Conservation (phyloP, 2,888 invertebrate species). For the Charanyca ferruginea region DNA sequence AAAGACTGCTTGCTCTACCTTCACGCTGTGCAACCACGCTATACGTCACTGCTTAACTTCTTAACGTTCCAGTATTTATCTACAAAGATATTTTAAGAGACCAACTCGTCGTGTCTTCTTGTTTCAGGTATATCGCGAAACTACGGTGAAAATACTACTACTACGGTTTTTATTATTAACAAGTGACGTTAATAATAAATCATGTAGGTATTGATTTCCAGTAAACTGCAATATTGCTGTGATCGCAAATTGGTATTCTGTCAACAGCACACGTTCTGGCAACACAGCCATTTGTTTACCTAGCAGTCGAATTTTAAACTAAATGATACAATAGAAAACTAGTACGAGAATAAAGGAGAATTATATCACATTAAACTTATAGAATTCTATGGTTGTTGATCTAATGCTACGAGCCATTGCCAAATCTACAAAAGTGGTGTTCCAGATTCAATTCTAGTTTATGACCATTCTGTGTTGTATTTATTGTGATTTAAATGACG, state of each 20-base stretch:
- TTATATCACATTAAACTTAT: slow-evolving; percentile 23
- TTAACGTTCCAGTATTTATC: slow-evolving; percentile 34
- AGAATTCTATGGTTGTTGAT: slow-evolving; percentile 33
- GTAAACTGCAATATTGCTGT: slow-evolving; percentile 34
- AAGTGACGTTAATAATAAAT: slow-evolving; percentile 28
- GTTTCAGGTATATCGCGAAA: neutral
- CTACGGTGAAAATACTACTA: neutral
- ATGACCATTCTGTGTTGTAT: slow-evolving; percentile 35
- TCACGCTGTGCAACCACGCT: slow-evolving; percentile 43
- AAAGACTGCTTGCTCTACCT: slow-evolving; percentile 59
- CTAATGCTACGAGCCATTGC: slow-evolving; percentile 43
- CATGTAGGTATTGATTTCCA: slow-evolving; percentile 28
- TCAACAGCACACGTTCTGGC: slow-evolving; percentile 31
- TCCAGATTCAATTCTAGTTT: slow-evolving; percentile 56
- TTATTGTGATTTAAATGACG: slow-evolving; percentile 54
- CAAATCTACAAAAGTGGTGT: slow-evolving; percentile 58
- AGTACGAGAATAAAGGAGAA: slow-evolving; percentile 23
- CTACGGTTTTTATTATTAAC: too few relatives aligned
- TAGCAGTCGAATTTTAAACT: neutral
- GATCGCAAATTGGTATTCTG: slow-evolving; percentile 47
- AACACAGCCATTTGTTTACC: slow-evolving; percentile 8
- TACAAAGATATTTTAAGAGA: slow-evolving; percentile 13
- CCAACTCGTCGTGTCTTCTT: neutral
- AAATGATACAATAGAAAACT: neutral
- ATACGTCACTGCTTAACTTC: slow-evolving; percentile 56